Evolutionary conservation across 2,888 invertebrate species (phyloP), one percentile per base, ranked within the genome.

Genomic region (Drosophila infuscata): DNA sequence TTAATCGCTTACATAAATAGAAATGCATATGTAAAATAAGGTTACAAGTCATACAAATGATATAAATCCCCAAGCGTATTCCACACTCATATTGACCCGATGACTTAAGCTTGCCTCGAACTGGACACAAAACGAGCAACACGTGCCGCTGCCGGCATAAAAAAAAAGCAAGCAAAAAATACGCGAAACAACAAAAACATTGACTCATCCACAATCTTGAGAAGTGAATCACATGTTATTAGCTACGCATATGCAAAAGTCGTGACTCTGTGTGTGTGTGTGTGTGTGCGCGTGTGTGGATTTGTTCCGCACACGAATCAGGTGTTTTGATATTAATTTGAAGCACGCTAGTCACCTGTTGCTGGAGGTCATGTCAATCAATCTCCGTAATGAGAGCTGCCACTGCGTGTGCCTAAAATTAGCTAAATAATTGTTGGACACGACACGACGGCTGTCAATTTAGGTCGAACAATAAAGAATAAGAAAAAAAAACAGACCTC

Each of bases 361-460:
- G 78, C 65, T 70, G 53, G 82, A 82, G 84, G 87, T 84, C 80
- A 87, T 78, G 84, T 71, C 87, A 87, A 84, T 87, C 84, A 84
- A 76, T 66, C 67, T 54, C 84, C 70, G 69, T 76, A 84, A 75
- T 87, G 81, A 82, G 82, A 73, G 59, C 73, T 78, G 74, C 82
- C 74, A 75, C 74, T 79, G 88, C 82, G 84, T 84, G 84, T 60
- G 74, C 74, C 79, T 82, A 84, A 87, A 81, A 87, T 85, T 88
- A 82, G 88, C 79, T 69, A 81, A 76, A 85, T 81, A 84, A 85
- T 85, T 85, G 76, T 75, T 76, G 32, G 81, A 76, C 82, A 81
- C 70, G 69, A 76, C 62, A 74, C 49, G 70, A 46, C 62, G 68
- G 58, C 73, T 76, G 81, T 70, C 66, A 60, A 60, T 53, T 58